Evolutionary conservation across 2,113 vertebrate species (phyloP).

Genomic region (Corythornis cristatus): DNA sequence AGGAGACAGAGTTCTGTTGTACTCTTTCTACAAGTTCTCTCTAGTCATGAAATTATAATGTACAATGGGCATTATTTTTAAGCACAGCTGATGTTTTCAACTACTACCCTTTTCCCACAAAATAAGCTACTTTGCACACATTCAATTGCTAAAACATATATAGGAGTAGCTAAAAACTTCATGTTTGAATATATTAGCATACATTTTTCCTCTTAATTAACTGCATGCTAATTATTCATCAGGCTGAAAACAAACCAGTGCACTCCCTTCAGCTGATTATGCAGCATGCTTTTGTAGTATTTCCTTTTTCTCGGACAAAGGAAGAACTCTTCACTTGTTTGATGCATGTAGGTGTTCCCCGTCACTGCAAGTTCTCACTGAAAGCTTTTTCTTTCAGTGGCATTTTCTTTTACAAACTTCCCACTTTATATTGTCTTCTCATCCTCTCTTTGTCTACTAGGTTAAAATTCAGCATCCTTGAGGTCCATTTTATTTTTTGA

Average conservation of each 20-base stretch:
- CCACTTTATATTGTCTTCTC: not conserved
- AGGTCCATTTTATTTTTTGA: not conserved
- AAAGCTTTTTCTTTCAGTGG: not conserved
- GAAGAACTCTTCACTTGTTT: not conserved
- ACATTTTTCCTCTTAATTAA: conserved; percentile 41
- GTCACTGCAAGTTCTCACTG: not conserved
- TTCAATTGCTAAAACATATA: not conserved
- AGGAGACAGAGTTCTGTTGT: conserved; percentile 4
- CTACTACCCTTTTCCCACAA: conserved; percentile 9
- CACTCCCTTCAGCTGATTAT: not conserved
- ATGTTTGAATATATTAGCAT: conserved; percentile 1
- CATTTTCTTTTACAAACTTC: not conserved
- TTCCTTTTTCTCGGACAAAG: not conserved
- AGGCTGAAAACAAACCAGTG: not conserved
- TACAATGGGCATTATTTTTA: conserved; percentile 31
- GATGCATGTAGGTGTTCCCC: not conserved
- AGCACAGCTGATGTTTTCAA: conserved; percentile 52
- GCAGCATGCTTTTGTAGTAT: not conserved
- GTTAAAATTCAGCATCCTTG: not conserved
- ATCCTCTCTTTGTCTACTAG: not conserved
- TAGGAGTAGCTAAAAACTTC: conserved; percentile 14
- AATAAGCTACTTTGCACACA: conserved; percentile 39
- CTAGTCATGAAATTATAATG: not conserved
- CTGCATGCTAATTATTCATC: conserved; percentile 16
- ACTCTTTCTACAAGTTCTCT: not conserved